Evolutionary conservation across 2,888 invertebrate species (phyloP).

Genomic region (Lochmaea capreae): DNA sequence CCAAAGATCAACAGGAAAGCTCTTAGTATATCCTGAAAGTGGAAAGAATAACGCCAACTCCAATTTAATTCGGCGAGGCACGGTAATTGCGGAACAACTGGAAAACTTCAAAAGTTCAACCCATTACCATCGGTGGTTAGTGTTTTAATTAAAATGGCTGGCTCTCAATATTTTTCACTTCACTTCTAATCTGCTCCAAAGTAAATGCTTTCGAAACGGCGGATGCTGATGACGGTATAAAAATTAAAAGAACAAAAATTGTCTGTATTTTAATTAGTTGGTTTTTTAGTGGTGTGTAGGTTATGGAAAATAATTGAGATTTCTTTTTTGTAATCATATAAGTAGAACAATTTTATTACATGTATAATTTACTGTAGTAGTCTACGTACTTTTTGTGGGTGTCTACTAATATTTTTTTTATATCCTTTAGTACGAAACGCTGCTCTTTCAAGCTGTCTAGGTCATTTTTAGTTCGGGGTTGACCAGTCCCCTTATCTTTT

Average conservation of each 20-base stretch:
- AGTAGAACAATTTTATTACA: too few relatives aligned
- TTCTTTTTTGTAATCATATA: neutral
- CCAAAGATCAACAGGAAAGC: conserved; percentile 34
- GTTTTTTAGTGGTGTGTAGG: neutral
- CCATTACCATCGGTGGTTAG: conserved; percentile 43
- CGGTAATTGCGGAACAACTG: conserved; percentile 40
- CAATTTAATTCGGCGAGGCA: conserved; percentile 34
- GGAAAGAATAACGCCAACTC: conserved; percentile 38
- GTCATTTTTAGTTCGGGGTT: too few relatives aligned
- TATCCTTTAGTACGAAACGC: too few relatives aligned
- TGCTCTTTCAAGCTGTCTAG: too few relatives aligned
- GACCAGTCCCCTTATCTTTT: too few relatives aligned
- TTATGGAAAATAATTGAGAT: neutral
- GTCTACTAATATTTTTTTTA: too few relatives aligned
- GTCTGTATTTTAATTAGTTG: neutral
- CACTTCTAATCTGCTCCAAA: conserved; percentile 60
- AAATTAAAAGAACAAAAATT: conserved; percentile 50
- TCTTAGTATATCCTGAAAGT: conserved; percentile 31
- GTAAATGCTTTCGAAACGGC: conserved; percentile 56
- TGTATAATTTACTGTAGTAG: too few relatives aligned
- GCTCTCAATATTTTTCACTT: conserved; percentile 65
- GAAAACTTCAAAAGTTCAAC: conserved; percentile 42
- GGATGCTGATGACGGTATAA: conserved; percentile 51
- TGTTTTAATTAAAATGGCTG: conserved; percentile 64
- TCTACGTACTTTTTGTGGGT: too few relatives aligned